Percentiles rank a stretch among this genome's conserved stretches.
Conservation (phyloP, 1,140 invertebrate species). For the Lucilia sericata region DNA sequence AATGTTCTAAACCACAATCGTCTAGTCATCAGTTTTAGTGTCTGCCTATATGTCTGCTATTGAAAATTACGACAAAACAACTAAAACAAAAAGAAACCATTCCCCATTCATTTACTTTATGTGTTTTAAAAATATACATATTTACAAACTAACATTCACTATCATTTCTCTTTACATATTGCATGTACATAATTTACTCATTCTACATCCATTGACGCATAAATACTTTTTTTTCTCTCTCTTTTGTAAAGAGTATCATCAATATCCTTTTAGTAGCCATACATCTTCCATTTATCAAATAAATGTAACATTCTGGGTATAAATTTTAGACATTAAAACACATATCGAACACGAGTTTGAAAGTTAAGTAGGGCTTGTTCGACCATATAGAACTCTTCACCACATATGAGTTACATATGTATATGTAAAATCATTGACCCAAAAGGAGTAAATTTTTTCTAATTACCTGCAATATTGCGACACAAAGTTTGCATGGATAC, state of each 20-base stretch:
- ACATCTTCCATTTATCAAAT: conserved; percentile 33
- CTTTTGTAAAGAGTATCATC: conserved; percentile 32
- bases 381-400: too few species aligned
- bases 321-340: background rate
- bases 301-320: conserved; percentile 1
- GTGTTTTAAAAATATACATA: too few species aligned
- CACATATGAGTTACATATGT: too few species aligned
- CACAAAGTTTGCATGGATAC: too few species aligned
- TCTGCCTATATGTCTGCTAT: conserved; percentile 32
- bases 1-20: conserved; percentile 23
- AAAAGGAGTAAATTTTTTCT: too few species aligned
- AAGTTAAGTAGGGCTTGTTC: too few species aligned
- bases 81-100: background rate
- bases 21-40: conserved; percentile 40
- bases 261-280: conserved; percentile 11
- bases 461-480: too few species aligned
- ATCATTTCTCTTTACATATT: background rate
- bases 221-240: background rate
- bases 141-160: too few species aligned
- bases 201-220: conserved; percentile 37
- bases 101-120: background rate
- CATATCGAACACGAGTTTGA: background rate
- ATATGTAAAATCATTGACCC: too few species aligned
- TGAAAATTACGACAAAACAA: background rate
- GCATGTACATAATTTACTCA: conserved; percentile 22